These are phyloP conservation scores for Corythoichthys haematopterus DNA, from an alignment of 2,113 vertebrate genomes.

Conservation along the genomic window DNA sequence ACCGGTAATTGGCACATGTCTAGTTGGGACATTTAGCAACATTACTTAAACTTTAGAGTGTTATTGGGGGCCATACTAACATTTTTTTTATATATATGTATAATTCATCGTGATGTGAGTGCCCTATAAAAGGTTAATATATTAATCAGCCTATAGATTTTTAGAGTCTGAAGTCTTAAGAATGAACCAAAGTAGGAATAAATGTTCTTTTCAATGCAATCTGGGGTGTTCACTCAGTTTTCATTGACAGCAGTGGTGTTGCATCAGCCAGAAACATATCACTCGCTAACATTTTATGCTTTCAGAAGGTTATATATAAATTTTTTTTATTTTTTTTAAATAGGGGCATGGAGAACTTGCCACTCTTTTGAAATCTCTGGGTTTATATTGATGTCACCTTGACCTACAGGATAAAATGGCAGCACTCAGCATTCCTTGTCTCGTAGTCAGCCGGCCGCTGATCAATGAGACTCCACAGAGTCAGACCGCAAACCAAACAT, in stretches of 20 bases:
- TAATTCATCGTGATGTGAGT: too few species aligned
- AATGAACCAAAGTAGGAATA: not conserved
- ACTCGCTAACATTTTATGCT: not conserved
- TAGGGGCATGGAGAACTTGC: not conserved
- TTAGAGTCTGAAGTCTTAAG: not conserved
- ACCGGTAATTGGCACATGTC: too few species aligned
- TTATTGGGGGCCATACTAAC: too few species aligned
- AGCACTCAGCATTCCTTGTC: slow-evolving; percentile 49
- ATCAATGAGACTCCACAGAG: slow-evolving; percentile 60
- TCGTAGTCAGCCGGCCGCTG: slow-evolving; percentile 45
- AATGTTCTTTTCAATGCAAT: not conserved
- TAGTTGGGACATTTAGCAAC: too few species aligned
- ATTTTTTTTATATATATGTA: too few species aligned
- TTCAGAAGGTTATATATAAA: too few species aligned
- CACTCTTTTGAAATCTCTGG: slow-evolving; percentile 3
- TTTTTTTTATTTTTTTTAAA: too few species aligned
- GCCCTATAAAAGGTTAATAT: not conserved
- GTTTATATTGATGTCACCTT: slow-evolving; percentile 27
- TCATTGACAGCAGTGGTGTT: not conserved
- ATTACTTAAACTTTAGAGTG: too few species aligned
- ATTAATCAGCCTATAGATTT: not conserved
- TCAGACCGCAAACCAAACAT: slow-evolving; percentile 50
- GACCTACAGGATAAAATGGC: slow-evolving; percentile 41
- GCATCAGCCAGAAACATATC: not conserved
- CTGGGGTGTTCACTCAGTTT: not conserved